Conservation (phyloP, 1,140 invertebrate species). For the Potamilus streckersoni region DNA sequence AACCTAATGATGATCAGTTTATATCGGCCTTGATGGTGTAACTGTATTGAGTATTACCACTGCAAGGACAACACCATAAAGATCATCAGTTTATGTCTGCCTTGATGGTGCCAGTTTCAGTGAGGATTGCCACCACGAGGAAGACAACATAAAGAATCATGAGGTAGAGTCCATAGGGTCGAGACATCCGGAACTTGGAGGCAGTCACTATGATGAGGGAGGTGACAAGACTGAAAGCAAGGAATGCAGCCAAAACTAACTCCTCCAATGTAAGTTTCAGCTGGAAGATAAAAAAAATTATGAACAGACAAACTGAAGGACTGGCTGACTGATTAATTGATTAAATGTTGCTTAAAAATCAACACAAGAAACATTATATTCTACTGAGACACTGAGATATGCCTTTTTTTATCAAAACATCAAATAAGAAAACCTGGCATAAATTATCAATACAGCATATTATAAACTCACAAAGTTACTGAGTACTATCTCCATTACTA, state of each 20-base stretch:
- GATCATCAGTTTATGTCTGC: constrained; percentile 23
- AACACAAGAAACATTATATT: not conserved
- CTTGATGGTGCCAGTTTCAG: constrained; percentile 60
- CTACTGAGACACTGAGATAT: too few relatives aligned
- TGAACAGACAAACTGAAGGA: not conserved
- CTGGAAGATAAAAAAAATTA: constrained; percentile 54
- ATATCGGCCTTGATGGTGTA: too few relatives aligned
- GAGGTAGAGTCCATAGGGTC: constrained; percentile 66
- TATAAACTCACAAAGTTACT: too few relatives aligned
- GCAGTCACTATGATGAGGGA: constrained; percentile 57
- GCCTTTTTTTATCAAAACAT: too few relatives aligned
- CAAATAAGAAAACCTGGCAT: too few relatives aligned
- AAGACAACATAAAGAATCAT: constrained; percentile 68
- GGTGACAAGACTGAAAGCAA: constrained; percentile 66
- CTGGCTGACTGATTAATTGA: not conserved
- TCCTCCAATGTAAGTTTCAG: constrained; percentile 63
- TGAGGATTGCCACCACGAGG: constrained; percentile 65
- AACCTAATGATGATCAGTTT: too few relatives aligned
- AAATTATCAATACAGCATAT: too few relatives aligned
- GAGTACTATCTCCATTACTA: too few relatives aligned
- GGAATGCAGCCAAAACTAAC: constrained; percentile 64
- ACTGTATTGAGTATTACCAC: too few relatives aligned
- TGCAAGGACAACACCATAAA: too few relatives aligned
- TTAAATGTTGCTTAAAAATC: not conserved
- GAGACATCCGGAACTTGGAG: constrained; percentile 63